A percentile compares a stretch with the other conserved stretches of the same genome.
Conservation (phyloP, 1,140 invertebrate genomes). For the Drosophila obscura region DNA sequence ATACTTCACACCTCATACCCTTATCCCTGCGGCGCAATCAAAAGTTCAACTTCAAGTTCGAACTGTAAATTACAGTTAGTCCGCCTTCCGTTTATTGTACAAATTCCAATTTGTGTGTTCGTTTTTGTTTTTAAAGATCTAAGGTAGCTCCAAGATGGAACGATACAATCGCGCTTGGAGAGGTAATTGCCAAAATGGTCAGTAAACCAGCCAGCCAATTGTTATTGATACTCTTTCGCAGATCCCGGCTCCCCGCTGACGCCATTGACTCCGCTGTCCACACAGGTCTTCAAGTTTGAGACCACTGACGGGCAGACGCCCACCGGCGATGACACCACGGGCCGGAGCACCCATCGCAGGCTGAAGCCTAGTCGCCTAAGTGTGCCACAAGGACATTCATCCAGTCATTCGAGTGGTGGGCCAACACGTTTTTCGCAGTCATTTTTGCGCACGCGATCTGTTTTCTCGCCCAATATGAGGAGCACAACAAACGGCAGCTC, state of each 20-base stretch:
- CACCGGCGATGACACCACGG: not conserved
- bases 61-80: no score
- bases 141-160: slow-evolving; percentile 37
- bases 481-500: slow-evolving; percentile 19
- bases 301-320: slow-evolving; percentile 15
- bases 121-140: not conserved
- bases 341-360: not conserved
- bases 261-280: slow-evolving; percentile 52
- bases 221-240: not conserved
- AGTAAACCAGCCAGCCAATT: not conserved
- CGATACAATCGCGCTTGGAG: slow-evolving; percentile 62
- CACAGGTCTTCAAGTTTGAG: slow-evolving; percentile 54
- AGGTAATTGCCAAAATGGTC: slow-evolving; percentile 32
- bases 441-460: slow-evolving; percentile 56
- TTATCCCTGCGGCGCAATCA: no score
- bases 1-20: no score
- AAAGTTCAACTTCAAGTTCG: no score
- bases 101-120: no score
- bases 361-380: slow-evolving; percentile 9
- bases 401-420: not conserved
- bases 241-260: slow-evolving; percentile 60
- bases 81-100: no score
- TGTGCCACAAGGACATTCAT: slow-evolving; percentile 10
- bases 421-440: slow-evolving; percentile 42
- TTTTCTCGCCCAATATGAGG: slow-evolving; percentile 53